phyloP scores from a whole-genome alignment of 2,888 invertebrate species.

The Eilema depressum region DNA sequence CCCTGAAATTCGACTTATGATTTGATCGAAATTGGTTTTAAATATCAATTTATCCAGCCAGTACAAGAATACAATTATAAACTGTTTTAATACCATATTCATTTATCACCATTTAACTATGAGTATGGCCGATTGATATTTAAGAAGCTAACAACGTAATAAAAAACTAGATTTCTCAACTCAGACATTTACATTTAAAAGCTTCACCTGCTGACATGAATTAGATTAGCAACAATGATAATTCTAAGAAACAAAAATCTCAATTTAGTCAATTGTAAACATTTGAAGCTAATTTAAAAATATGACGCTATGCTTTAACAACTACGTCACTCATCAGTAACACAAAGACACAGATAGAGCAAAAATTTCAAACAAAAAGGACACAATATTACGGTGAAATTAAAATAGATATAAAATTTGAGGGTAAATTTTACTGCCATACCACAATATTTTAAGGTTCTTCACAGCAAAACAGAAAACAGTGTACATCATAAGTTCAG shows the following conservation, averaged over 20 bases:
- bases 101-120: too few species aligned
- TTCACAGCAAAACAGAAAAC: not conserved
- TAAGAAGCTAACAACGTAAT: not conserved
- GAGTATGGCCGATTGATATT: not conserved
- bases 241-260: slow-evolving; percentile 7
- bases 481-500: not conserved
- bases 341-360: not conserved
- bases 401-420: not conserved
- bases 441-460: not conserved
- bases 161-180: not conserved
- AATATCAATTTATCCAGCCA: not conserved
- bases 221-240: not conserved
- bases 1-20: not conserved
- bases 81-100: too few species aligned
- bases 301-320: not conserved
- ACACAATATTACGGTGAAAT: too few species aligned
- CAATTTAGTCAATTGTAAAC: not conserved
- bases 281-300: not conserved
- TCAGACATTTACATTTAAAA: not conserved
- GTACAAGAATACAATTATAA: too few species aligned
- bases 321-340: not conserved
- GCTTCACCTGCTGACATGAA: slow-evolving; percentile 3
- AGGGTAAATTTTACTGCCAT: not conserved
- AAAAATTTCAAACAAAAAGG: too few species aligned
- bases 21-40: too few species aligned